These are phyloP conservation scores for Hemistola chrysoprasaria DNA, from an alignment of 2,888 invertebrate genomes.

Conservation along the genomic window DNA sequence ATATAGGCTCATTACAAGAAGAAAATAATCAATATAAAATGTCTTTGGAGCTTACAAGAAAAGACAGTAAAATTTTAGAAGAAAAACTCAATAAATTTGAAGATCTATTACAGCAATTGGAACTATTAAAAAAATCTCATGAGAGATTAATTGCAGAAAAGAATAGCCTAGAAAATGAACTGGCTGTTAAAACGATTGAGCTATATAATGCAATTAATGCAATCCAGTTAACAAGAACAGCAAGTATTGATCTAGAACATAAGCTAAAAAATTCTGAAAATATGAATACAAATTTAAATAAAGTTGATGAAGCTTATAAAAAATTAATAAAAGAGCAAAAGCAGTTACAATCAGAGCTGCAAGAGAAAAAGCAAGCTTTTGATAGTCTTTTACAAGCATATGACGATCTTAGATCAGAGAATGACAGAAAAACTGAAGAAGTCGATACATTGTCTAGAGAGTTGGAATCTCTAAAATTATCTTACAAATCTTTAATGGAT, in stretches of 20 bases:
- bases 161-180: conserved; percentile 42
- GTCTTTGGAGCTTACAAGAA: conserved; percentile 42
- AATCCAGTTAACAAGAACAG: conserved; percentile 42
- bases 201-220: conserved; percentile 42
- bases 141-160: conserved; percentile 45
- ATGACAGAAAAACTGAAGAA: conserved; percentile 30
- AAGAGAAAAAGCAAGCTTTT: conserved; percentile 38
- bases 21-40: conserved; percentile 47
- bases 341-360: conserved; percentile 37
- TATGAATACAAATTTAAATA: conserved; percentile 40
- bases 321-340: conserved; percentile 43
- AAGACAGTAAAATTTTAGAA: conserved; percentile 51
- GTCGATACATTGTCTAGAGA: conserved; percentile 36
- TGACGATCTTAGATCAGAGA: conserved; percentile 14
- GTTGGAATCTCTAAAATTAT: conserved; percentile 35
- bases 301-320: conserved; percentile 37
- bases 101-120: conserved; percentile 38
- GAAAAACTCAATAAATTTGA: conserved; percentile 43
- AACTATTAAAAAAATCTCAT: conserved; percentile 40
- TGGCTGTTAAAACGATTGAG: conserved; percentile 39
- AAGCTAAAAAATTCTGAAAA: conserved; percentile 41
- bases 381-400: conserved; percentile 21
- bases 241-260: conserved; percentile 43
- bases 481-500: conserved; percentile 32
- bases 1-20: conserved; percentile 44